Percentiles rank a stretch among this genome's conserved stretches.
phyloP scores from a whole-genome alignment of 2,888 invertebrate species.

The Tipula helvola region DNA sequence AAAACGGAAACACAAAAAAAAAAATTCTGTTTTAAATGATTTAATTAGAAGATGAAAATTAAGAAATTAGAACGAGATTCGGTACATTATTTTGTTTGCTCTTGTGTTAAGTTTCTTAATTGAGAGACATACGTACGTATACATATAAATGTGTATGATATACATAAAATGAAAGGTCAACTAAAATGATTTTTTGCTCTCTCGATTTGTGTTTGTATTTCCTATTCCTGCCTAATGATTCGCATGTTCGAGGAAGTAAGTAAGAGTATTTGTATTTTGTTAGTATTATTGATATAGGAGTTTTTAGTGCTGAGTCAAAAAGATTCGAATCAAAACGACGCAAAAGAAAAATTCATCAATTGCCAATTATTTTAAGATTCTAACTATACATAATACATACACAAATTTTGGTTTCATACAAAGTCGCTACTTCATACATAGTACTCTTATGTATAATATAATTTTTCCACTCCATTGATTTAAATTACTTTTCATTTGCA shows the following conservation, averaged over 20 bases:
- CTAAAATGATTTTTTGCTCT: neutral
- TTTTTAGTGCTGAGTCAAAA: neutral
- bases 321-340: neutral
- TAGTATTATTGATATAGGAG: neutral
- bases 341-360: neutral
- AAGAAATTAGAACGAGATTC: neutral
- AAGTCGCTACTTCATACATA: neutral
- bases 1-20: neutral
- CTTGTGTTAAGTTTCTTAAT: neutral
- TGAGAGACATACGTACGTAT: neutral
- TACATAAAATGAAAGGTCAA: neutral
- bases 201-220: neutral
- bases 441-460: neutral
- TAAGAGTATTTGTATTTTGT: no score
- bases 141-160: neutral
- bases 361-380: neutral
- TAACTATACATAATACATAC: neutral
- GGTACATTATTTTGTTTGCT: neutral
- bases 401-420: neutral
- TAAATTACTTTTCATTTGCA: slow-evolving; percentile 9
- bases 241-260: neutral
- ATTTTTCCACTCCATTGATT: slow-evolving; percentile 7
- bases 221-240: neutral
- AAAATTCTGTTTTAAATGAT: neutral
- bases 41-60: neutral